phyloP scores from a whole-genome alignment of 2,797 vertebrate species.

The Hipposideros larvatus region DNA sequence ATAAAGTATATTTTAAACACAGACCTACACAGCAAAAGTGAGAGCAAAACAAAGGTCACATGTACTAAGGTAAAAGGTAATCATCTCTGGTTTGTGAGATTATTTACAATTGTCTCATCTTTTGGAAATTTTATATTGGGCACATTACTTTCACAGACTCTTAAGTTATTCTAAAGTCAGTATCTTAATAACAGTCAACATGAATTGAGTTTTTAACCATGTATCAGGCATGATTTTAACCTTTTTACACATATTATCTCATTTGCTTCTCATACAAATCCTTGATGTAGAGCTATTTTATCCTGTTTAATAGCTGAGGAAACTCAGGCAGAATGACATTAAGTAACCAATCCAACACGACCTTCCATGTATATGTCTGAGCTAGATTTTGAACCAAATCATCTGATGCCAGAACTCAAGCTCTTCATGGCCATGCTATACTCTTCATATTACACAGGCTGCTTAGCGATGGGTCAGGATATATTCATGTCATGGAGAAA shows the following conservation, averaged over 20 bases:
- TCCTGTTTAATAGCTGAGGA: not conserved
- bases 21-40: not conserved
- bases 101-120: not conserved
- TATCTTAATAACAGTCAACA: not conserved
- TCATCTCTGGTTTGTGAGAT: not conserved
- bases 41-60: not conserved
- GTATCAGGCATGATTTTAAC: not conserved
- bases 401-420: not conserved
- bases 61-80: not conserved
- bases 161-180: not conserved
- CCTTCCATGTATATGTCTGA: constrained; percentile 44
- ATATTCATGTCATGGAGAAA: not conserved
- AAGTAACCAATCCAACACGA: not conserved
- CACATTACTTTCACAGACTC: not conserved
- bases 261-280: not conserved
- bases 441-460: not conserved
- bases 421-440: not conserved
- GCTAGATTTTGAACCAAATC: not conserved
- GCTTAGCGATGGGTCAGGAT: not conserved
- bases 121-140: not conserved
- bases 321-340: not conserved
- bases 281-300: not conserved
- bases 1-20: not conserved
- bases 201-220: not conserved
- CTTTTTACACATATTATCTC: not conserved